Evolutionary conservation across 2,888 invertebrate species (phyloP).

Genomic region (Ormia ochracea): DNA sequence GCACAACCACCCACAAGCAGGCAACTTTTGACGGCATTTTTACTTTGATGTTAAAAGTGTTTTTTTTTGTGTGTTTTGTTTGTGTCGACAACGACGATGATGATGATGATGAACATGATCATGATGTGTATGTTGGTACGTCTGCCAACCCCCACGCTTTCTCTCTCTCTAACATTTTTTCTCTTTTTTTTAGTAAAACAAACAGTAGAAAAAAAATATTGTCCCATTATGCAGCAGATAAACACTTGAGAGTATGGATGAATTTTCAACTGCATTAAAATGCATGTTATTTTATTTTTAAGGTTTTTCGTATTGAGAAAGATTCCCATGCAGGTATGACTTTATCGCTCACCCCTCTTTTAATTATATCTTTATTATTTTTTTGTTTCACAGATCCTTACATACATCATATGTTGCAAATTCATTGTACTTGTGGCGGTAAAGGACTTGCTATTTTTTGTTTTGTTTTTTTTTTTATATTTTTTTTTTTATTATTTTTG

Average conservation of each 20-base stretch:
- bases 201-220: conserved; percentile 27
- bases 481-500: too few species aligned
- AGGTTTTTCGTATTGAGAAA: neutral
- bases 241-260: conserved; percentile 55
- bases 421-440: conserved; percentile 15
- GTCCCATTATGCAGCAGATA: conserved; percentile 59
- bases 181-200: neutral
- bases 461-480: too few species aligned
- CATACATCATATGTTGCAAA: neutral
- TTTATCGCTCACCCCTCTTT: neutral
- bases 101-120: conserved; percentile 9
- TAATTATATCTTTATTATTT: neutral
- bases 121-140: neutral
- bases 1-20: conserved; percentile 7
- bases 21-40: conserved; percentile 58
- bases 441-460: conserved; percentile 14
- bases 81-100: neutral
- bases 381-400: neutral
- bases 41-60: conserved; percentile 62
- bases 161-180: too few species aligned
- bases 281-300: neutral
- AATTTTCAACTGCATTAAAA: conserved; percentile 43
- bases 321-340: conserved; percentile 42
- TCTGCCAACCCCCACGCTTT: too few species aligned
- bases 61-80: conserved; percentile 33